Percentiles rank a stretch among this genome's conserved stretches.
Conservation (phyloP, 2,797 vertebrate genomes). For the Sorex maritimensis region DNA sequence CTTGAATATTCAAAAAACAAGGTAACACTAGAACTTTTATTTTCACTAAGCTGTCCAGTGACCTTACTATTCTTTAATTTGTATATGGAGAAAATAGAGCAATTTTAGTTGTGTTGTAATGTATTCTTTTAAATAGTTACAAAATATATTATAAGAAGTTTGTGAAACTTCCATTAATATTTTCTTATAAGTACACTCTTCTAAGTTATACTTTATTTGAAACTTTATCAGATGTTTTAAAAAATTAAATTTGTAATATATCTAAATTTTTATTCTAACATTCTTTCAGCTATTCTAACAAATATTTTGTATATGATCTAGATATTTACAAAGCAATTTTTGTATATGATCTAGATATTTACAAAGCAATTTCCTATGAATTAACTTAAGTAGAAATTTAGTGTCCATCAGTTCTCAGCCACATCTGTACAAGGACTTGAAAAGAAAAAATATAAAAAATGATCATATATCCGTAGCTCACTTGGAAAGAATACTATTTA, state of each 20-base stretch:
- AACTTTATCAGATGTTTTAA: constrained; percentile 2
- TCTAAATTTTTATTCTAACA: background rate
- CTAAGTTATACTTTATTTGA: constrained; percentile 23
- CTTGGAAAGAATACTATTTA: constrained; percentile 74
- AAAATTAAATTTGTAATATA: background rate
- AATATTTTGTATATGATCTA: no score
- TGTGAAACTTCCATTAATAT: background rate
- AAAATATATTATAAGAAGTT: background rate
- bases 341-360: background rate
- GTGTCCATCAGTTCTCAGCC: constrained; percentile 52
- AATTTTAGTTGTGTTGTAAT: background rate
- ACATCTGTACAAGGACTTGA: constrained; percentile 21
- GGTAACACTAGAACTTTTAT: background rate
- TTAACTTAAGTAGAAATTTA: constrained; percentile 72
- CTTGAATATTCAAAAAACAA: background rate
- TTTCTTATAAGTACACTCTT: background rate
- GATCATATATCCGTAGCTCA: constrained; percentile 53
- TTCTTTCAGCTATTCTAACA: constrained; percentile 13
- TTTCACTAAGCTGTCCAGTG: background rate
- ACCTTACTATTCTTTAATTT: background rate
- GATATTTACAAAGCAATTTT: background rate
- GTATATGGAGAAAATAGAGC: background rate
- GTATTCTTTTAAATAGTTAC: background rate
- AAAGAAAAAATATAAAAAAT: constrained; percentile 66
- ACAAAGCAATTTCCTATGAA: constrained; percentile 6